Base-by-base conservation (phyloP, 2,113 vertebrate species). In the Actenoides lindsayi region DNA sequence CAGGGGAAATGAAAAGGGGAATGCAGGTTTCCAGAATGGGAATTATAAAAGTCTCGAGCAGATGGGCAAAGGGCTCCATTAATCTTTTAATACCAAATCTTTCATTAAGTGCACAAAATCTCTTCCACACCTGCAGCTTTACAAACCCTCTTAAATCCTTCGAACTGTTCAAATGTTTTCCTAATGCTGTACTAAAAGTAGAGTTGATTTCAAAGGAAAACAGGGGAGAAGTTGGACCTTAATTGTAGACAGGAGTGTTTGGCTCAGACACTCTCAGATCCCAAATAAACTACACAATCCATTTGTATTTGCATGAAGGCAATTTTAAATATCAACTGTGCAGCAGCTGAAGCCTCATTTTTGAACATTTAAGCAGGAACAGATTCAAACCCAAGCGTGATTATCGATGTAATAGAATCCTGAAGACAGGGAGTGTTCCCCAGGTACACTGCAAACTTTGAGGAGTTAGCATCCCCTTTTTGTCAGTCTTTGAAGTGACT, bases 41-140 rank as follows among this genome's bases (percentile, higher is more conserved):
- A 64, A 8, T 62, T 39, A 5, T 28, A 39, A 78, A 93, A 78
- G 35, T 13, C 81, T 92, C 13, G 9, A 83, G 46, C 83, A 67
- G 63, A 71, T 53, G 70, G 57, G 31, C 74, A 63, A 24, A 85
- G 56, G 51, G 75, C 70, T 94, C 74, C 86, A 84, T 94, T 93
- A 62, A 14, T 91, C 91, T 95, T 90, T 94, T 83, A 89, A 89
- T 94, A 96, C 60, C 67, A 13, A 44, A 41, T 83, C 70, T 93
- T 96, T 93, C 88, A 88, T 77, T 93, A 93, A 79, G 42, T 67
- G 44, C 39, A n/a, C 64, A 57, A 79, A 69, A 74, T 73, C 77
- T 91, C 64, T 91, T 94, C 50, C 83, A 88, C 92, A 95, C 94
- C 96, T 98, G 71, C 63, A 82, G 60, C 57, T 92, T 95, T 95